Conservation (phyloP, 2,888 invertebrate genomes). For the Cheilosia urbana region DNA sequence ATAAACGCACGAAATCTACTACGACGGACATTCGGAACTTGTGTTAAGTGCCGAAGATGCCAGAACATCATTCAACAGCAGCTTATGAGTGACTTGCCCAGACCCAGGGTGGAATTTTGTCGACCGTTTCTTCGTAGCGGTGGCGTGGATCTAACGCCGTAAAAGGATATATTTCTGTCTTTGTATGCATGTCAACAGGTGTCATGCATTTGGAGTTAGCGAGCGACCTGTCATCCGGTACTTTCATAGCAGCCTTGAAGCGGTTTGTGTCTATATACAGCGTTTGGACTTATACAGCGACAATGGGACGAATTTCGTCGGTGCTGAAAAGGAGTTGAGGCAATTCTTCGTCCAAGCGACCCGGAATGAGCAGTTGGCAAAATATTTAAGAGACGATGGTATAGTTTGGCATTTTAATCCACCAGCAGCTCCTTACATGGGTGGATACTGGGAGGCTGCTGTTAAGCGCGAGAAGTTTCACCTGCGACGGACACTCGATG, state of each 20-base stretch:
- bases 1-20: too few species aligned
- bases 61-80: too few species aligned
- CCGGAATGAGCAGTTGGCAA: too few species aligned
- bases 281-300: constrained; percentile 6
- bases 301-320: constrained; percentile 26
- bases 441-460: constrained; percentile 25
- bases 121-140: too few species aligned
- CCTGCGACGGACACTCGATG: not conserved
- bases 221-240: not conserved
- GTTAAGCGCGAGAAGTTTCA: constrained; percentile 28
- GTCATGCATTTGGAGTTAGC: constrained; percentile 7
- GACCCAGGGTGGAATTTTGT: too few species aligned
- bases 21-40: too few species aligned
- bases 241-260: not conserved
- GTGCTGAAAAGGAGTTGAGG: constrained; percentile 11
- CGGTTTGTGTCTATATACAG: constrained; percentile 23
- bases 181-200: constrained; percentile 1
- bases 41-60: too few species aligned
- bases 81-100: too few species aligned
- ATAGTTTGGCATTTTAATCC: constrained; percentile 27
- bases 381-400: not conserved
- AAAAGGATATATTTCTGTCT: constrained; percentile 13
- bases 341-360: not conserved
- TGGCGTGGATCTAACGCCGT: too few species aligned
- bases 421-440: constrained; percentile 18